Percentiles rank a stretch among this genome's conserved stretches.
phyloP scores from a whole-genome alignment of 2,113 vertebrate species.

The Crotalus viridis region DNA sequence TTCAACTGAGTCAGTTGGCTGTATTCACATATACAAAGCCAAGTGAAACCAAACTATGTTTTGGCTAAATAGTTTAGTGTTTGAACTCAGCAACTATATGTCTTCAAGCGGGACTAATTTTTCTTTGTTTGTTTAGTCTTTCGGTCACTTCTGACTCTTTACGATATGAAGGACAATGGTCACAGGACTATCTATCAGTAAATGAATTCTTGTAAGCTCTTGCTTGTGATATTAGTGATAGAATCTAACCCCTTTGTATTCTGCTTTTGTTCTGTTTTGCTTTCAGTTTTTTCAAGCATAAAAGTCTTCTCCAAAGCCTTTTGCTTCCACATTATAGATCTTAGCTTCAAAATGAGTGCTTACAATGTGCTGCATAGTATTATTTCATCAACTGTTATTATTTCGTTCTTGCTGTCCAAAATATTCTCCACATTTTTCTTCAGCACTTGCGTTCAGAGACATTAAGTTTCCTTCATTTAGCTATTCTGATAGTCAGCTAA shows the following conservation, averaged over 20 bases:
- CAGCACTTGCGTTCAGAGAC: not conserved
- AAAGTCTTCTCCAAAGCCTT: not conserved
- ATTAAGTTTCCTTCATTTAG: not conserved
- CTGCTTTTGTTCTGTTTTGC: not conserved
- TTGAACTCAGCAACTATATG: not conserved
- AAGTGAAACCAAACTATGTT: not conserved
- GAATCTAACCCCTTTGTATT: not conserved
- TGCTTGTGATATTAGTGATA: not conserved
- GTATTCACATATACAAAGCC: not conserved
- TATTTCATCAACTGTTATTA: not conserved
- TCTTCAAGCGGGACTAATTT: not conserved
- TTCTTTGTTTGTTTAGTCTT: not conserved
- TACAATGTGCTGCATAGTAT: not conserved
- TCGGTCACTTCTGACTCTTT: not conserved
- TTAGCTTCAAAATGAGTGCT: not conserved
- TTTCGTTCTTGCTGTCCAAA: not conserved
- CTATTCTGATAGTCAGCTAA: not conserved
- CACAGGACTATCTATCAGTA: not conserved
- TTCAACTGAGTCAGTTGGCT: not conserved
- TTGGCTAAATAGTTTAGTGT: not conserved
- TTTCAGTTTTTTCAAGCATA: not conserved
- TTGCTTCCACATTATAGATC: not conserved
- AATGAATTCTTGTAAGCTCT: not conserved
- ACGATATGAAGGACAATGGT: not conserved
- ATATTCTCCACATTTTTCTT: not conserved